Conservation (phyloP, 2,113 vertebrate genomes). For the Coptodon bakossiorum region DNA sequence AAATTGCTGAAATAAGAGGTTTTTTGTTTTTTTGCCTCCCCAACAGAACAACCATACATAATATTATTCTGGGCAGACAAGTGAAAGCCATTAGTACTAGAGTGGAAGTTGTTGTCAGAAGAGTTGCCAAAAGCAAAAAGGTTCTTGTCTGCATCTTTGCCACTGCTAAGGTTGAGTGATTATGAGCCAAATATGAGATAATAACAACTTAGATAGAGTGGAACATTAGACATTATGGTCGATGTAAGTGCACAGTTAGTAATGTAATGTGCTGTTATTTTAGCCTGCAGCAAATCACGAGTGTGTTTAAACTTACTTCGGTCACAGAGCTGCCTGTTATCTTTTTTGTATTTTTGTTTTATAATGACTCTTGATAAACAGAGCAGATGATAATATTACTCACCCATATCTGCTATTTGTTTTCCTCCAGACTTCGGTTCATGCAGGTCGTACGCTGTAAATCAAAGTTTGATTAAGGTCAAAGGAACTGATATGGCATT, state of each 20-base stretch:
- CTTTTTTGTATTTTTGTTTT: slow-evolving; percentile 20
- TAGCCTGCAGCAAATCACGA: slow-evolving; percentile 16
- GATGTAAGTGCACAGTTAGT: neutral
- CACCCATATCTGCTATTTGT: slow-evolving; percentile 37
- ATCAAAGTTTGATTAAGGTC: slow-evolving; percentile 21
- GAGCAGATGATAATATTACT: slow-evolving; percentile 35
- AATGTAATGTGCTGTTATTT: slow-evolving; percentile 17
- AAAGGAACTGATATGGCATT: neutral
- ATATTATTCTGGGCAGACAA: slow-evolving; percentile 5
- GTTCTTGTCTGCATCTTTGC: slow-evolving; percentile 22
- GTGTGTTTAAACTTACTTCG: slow-evolving; percentile 9
- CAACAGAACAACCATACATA: neutral
- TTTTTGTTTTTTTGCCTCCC: neutral
- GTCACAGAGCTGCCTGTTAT: neutral
- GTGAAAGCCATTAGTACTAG: slow-evolving; percentile 16
- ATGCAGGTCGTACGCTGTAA: neutral
- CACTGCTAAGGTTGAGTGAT: slow-evolving; percentile 37
- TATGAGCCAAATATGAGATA: slow-evolving; percentile 42
- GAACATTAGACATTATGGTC: slow-evolving; percentile 26
- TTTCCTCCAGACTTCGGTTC: neutral
- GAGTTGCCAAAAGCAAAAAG: slow-evolving; percentile 24
- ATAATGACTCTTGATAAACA: slow-evolving; percentile 38
- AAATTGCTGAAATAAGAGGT: neutral
- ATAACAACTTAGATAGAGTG: neutral
- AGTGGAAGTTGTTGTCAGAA: slow-evolving; percentile 24